These are phyloP conservation scores for Sylvilagus floridanus DNA, from an alignment of 2,797 vertebrate species.

Conservation along the genomic window DNA sequence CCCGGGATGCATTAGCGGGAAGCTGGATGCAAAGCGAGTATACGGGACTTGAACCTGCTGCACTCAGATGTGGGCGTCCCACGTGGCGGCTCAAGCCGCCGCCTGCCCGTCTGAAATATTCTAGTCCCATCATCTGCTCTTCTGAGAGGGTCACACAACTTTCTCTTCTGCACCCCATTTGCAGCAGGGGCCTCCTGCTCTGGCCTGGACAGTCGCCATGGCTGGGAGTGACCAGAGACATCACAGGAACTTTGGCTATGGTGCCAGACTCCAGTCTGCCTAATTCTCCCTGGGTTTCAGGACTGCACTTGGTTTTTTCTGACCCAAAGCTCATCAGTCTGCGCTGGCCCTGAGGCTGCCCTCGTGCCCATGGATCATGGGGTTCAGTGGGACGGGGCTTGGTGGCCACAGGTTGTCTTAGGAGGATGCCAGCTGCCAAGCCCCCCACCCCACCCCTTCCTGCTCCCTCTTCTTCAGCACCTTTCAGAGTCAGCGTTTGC, in stretches of 20 bases:
- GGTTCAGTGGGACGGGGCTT: background rate
- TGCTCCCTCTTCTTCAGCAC: too few species aligned
- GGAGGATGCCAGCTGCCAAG: rapidly evolving
- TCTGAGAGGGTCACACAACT: background rate
- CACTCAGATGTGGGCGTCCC: too few species aligned
- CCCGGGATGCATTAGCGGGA: too few species aligned
- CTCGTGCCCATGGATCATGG: background rate
- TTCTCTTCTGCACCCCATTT: background rate
- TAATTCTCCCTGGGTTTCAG: background rate
- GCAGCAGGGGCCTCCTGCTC: background rate
- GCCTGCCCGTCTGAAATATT: too few species aligned
- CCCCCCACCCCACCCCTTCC: background rate
- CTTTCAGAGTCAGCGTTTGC: background rate
- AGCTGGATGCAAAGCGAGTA: too few species aligned
- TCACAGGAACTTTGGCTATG: background rate
- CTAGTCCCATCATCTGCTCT: too few species aligned
- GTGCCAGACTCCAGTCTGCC: background rate
- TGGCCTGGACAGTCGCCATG: background rate
- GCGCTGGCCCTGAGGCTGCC: background rate
- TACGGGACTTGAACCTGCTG: too few species aligned
- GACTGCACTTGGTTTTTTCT: background rate
- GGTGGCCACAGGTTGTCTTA: background rate
- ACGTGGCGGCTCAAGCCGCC: too few species aligned
- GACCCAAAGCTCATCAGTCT: rapidly evolving
- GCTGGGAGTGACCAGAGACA: background rate